Evolutionary conservation across 1,140 invertebrate genomes (phyloP), one percentile per base, ranked within the genome.

Genomic region (Drosophila bifasciata): DNA sequence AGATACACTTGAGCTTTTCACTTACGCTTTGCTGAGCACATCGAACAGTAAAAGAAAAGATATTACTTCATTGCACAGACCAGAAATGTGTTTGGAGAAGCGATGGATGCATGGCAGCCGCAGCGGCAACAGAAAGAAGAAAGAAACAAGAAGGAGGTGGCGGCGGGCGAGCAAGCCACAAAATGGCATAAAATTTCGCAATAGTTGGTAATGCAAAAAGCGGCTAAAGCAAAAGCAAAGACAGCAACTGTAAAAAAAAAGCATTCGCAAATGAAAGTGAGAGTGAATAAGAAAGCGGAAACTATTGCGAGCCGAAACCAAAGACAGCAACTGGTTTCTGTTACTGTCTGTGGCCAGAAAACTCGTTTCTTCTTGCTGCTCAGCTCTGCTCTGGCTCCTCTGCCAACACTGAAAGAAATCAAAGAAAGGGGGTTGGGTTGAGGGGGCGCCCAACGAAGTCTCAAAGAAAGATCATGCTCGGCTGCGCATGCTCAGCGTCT

Each of bases 251-350:
- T 69, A 44, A 44, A 23, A 49, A 43, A 57, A 71, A 76, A 79
- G 48, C 71, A 56, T 66, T 76, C 60, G 74, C 74, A 85, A 85
- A 89, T 88, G 90, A 91, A 91, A 91, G 90, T 91, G 89, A 91
- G 90, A 91, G 90, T 91, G 90, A 91, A 91, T 91, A 91, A 90
- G 90, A 91, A 91, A 91, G 90, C 90, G 90, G 90, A 91, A 91
- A 91, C 77, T 84, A 83, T 83, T 88, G 81, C 77, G 64, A 85
- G 76, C 72, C 64, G 61, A 78, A 76, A 85, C 72, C 80, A 76
- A 73, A 62, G 60, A 74, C 72, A 48, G 44, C 62, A 88, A 86
- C 81, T 68, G 62, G 80, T 84, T 84, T 76, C 46, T 66, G 52
- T 68, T 70, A 69, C 64, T 67, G 69, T 57, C 60, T 51, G 46